These are phyloP conservation scores for Pelochelys cantorii DNA, from an alignment of 2,797 vertebrate genomes.

Conservation along the genomic window DNA sequence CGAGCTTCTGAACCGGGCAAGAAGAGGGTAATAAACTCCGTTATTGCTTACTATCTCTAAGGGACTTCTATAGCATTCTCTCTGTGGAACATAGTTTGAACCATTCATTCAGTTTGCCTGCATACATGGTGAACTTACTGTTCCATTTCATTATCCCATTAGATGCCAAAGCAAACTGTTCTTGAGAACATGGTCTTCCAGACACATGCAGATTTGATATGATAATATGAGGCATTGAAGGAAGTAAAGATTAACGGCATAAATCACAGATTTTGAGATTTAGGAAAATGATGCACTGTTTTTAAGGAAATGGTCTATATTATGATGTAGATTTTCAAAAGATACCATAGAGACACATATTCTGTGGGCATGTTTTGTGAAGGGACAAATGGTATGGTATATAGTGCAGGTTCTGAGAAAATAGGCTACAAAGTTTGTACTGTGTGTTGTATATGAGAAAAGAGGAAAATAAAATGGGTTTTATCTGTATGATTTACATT, in stretches of 20 bases:
- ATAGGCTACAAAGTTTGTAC: background rate
- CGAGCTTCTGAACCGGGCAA: slow-evolving; percentile 97
- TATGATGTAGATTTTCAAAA: background rate
- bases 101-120: background rate
- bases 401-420: background rate
- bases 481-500: background rate
- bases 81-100: background rate
- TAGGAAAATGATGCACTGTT: background rate
- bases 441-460: background rate
- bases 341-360: background rate
- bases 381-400: background rate
- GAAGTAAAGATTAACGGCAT: background rate
- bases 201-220: background rate
- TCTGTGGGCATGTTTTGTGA: background rate
- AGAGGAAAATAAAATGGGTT: background rate
- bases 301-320: background rate
- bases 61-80: background rate
- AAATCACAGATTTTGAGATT: background rate
- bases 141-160: slow-evolving; percentile 1
- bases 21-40: slow-evolving; percentile 91
- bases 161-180: background rate
- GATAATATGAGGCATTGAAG: background rate
- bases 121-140: background rate
- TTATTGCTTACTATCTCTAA: background rate
- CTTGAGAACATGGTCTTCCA: slow-evolving; percentile 5